Evolutionary conservation across 2,797 vertebrate species (phyloP), one percentile per base, ranked within the genome.

Genomic region (Scolopax rusticola): DNA sequence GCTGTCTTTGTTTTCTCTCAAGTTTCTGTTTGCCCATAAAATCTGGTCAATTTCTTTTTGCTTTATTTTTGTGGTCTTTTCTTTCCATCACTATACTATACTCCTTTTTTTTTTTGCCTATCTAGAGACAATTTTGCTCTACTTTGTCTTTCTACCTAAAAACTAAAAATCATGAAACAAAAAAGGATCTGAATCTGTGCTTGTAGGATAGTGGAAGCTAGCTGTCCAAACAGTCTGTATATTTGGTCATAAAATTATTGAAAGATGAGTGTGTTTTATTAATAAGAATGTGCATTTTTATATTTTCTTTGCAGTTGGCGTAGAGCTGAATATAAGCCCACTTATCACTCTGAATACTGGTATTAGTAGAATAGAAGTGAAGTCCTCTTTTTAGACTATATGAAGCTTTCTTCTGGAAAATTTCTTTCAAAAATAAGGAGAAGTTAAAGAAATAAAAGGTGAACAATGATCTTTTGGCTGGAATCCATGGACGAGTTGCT

Each of bases 151-250:
- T 90, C 36, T 68, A 70, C 6, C 15, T 27, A 36, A 33, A 75
- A 75, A 5, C 21, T 38, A 57, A 77, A 80, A 71, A 30, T 28
- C 5, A n/a, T 59, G 3, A 28, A 59, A 61, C 30, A 30, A 43
- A 80, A 61, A 89, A 30, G 6, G 12, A 75, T 67, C 40, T 73
- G 28, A 88, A 76, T 88, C 50, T 21, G 17, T 76, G 36, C 24
- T 90, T 84, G 36, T 48, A 78, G 59, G 24, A 12, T 51, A 40
- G 61, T 59, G 50, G 64, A 85, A 92, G 23, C 45, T 91, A 96
- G 71, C 68, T 93, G 94, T 95, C 76, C 65, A 95, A 96, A 93
- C 65, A 95, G 43, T 76, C 69, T 67, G 28, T 7, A 15, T 90
- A 70, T 89, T 69, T 95, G 13, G 47, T 56, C 32, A 63, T 78